These are phyloP conservation scores for Loriculus beryllinus DNA, from an alignment of 2,797 vertebrate genomes.

Conservation along the genomic window DNA sequence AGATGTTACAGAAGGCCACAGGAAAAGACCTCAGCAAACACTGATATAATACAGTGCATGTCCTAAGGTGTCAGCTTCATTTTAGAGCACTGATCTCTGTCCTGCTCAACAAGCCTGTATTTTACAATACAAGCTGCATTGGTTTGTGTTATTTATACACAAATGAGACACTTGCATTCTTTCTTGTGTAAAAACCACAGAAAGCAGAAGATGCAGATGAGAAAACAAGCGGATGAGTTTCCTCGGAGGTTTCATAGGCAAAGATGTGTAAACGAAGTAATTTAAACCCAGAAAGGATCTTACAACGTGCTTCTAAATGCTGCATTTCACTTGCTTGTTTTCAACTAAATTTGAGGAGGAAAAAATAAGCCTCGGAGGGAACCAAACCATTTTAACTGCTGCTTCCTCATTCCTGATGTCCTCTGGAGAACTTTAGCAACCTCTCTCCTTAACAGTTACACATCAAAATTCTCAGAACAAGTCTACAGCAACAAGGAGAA, in stretches of 20 bases:
- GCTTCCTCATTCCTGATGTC: background rate
- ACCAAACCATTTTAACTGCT: constrained; percentile 30
- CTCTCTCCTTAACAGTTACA: background rate
- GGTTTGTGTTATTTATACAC: background rate
- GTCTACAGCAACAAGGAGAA: background rate
- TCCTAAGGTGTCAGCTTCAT: background rate
- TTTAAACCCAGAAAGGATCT: constrained; percentile 45
- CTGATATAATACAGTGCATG: background rate
- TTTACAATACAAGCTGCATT: background rate
- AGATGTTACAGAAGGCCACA: background rate
- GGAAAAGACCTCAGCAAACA: background rate
- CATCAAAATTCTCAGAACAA: background rate
- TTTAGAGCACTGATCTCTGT: background rate
- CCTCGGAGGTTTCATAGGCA: constrained; percentile 15
- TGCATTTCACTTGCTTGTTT: constrained; percentile 33
- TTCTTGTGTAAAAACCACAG: background rate
- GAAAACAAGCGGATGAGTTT: background rate
- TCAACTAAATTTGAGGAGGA: background rate
- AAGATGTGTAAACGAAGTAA: constrained; percentile 42
- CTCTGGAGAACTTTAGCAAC: constrained; percentile 1
- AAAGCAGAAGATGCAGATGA: background rate
- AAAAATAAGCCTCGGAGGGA: constrained; percentile 16
- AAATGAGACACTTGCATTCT: background rate
- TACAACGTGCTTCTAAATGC: constrained; percentile 7
- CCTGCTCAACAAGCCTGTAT: background rate